Base-by-base conservation (phyloP, 2,113 vertebrate genomes). In the Xenopus laevis region DNA sequence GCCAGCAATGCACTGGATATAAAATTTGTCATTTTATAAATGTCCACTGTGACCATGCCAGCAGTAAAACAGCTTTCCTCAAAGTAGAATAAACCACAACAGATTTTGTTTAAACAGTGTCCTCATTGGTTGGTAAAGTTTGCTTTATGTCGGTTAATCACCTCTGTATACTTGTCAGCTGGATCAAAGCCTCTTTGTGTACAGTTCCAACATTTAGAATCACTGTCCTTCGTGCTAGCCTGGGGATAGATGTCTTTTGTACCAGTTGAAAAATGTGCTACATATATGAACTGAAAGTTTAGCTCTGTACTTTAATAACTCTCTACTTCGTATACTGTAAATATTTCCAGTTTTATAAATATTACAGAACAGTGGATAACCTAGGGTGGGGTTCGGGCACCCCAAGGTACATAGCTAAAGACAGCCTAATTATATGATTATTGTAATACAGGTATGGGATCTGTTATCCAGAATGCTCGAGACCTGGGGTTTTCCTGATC, bases 301-400 rank as follows among this genome's bases (percentile, higher is more conserved):
- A 78, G 46, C 59, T 30, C 50, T 76, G n/a, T 16, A 62, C 79
- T 80, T 79, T 71, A 77, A 72, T 71, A 46, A 73, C 21, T 52
- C 78, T 79, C 79, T 23, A 67, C 68, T 79, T 66, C 18, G 0
- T 53, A 13, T 46, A 62, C 72, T 68, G n/a, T n/a, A n/a, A n/a
- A n/a, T 20, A 30, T 59, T 74, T 55, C 45, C 78, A 82, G 62
- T 68, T 72, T 79, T 80, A 65, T 64, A 60, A 40, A 79, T 68
- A 59, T 78, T 77, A 62, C 47, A 59, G 47, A 47, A 65, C 44
- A 59, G 15, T 70, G 71, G 77, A 65, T 72, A 59, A 73, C 53
- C 72, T 45, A 78, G 55, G 33, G 50, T 58, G 21, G 50, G 3
- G 60, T 57, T 17, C 46, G 68, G 77, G n/a, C 66, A 62, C 44